phyloP scores from a whole-genome alignment of 2,113 vertebrate genomes.

The Mesoclemmys tuberculata region DNA sequence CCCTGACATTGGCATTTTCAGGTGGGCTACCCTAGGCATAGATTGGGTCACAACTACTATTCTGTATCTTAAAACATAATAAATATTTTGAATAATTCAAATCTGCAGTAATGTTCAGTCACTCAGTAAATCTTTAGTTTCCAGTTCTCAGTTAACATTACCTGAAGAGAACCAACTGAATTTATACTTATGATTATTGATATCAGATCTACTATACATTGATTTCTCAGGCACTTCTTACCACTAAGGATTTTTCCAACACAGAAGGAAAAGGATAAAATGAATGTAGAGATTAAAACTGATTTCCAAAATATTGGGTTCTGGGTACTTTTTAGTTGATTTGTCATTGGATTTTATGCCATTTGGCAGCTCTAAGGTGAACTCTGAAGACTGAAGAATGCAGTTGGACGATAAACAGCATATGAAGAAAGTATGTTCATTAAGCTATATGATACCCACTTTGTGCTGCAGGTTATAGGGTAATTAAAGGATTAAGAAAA shows the following conservation, averaged over 20 bases:
- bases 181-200: neutral
- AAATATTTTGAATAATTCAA: neutral
- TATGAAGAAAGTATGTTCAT: neutral
- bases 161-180: neutral
- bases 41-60: neutral
- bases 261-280: neutral
- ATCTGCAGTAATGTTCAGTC: neutral
- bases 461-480: neutral
- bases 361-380: neutral
- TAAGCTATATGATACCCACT: constrained; percentile 14
- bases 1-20: too few relatives aligned
- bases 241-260: neutral
- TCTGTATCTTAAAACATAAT: neutral
- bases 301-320: neutral
- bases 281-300: neutral
- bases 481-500: constrained; percentile 63
- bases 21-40: too few relatives aligned
- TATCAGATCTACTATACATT: neutral
- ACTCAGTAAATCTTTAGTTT: neutral
- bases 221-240: neutral
- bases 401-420: constrained; percentile 1
- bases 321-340: neutral
- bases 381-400: neutral
- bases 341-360: neutral
- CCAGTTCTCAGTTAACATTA: neutral